phyloP scores from a whole-genome alignment of 53 echinoderm and acorn worm genomes.

The Holothuria scabra region DNA sequence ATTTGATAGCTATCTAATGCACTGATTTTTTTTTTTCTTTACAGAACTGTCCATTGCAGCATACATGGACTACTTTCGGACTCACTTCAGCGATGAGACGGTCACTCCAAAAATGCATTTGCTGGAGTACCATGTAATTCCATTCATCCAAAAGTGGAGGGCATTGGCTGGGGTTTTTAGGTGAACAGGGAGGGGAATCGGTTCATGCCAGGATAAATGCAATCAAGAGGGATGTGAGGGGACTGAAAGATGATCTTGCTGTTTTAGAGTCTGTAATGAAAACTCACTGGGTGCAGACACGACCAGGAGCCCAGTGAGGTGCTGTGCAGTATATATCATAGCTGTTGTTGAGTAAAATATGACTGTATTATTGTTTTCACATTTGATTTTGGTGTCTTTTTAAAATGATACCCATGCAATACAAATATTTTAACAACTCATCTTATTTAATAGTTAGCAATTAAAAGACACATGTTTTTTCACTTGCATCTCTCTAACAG shows the following conservation, averaged over 20 bases:
- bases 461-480: no score
- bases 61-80: slow-evolving; percentile 30
- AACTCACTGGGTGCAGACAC: slow-evolving; percentile 46
- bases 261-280: slow-evolving; percentile 39
- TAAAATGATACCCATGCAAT: background rate
- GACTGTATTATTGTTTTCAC: background rate
- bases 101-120: slow-evolving; percentile 46
- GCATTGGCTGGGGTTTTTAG: slow-evolving; percentile 38
- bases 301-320: background rate
- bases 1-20: background rate
- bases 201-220: slow-evolving; percentile 43
- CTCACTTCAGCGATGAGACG: slow-evolving; percentile 17
- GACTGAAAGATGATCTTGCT: slow-evolving; percentile 43
- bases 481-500: no score
- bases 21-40: background rate
- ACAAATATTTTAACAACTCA: background rate
- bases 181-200: slow-evolving; percentile 50
- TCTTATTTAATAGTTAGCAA: no score
- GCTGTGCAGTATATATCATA: no score
- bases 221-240: slow-evolving; percentile 36
- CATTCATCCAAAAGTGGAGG: slow-evolving; percentile 35
- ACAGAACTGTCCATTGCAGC: slow-evolving; percentile 9
- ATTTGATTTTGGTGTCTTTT: background rate
- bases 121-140: slow-evolving; percentile 43
- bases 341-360: background rate